Base-by-base conservation (phyloP, 2,113 vertebrate species). In the Trematocara macrostoma region DNA sequence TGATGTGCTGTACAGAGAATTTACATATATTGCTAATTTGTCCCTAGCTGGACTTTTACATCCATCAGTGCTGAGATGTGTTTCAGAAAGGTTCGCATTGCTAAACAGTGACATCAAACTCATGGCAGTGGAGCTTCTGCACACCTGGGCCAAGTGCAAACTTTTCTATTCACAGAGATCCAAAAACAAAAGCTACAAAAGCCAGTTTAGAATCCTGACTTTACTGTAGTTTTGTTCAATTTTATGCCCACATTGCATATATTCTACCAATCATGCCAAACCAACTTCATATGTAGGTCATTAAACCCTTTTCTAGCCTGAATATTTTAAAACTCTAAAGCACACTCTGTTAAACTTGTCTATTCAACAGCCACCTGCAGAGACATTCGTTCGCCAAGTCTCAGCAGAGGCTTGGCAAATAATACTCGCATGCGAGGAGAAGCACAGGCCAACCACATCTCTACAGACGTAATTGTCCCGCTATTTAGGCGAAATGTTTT, bases 311-410 rank as follows among this genome's bases (percentile, higher is more conserved):
- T 16, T 35, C 34, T 29, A 12, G 14, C 11, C 11, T 67, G 38
- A 51, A 78, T 86, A 16, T 71, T 78, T 76, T 56, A 80, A 88
- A 82, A 53, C 45, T 82, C 26, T 45, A n/a, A 83, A 38, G 18
- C 10, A 31, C 31, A 55, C 57, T 26, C 26, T 42, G 20, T 16
- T 88, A 34, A 81, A 82, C 23, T 85, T 69, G 80, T 29, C 40
- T 11, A 11, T 85, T 81, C 71, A 47, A 57, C 45, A 84, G 76
- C 74, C 82, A 88, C 61, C 86, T 89, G 87, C 59, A 79, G 10
- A 81, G 20, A 88, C 74, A 88, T 82, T 69, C 18, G 7, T 59
- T 82, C 35, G 11, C 69, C 15, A 29, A n/a, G 61, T 81, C 87
- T 89, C 81, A 31, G 52, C 4, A 84, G 71, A 87, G 51, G n/a